Evolutionary conservation across 2,797 vertebrate species (phyloP), one percentile per base, ranked within the genome.

Genomic region (Calcarius lapponicus): DNA sequence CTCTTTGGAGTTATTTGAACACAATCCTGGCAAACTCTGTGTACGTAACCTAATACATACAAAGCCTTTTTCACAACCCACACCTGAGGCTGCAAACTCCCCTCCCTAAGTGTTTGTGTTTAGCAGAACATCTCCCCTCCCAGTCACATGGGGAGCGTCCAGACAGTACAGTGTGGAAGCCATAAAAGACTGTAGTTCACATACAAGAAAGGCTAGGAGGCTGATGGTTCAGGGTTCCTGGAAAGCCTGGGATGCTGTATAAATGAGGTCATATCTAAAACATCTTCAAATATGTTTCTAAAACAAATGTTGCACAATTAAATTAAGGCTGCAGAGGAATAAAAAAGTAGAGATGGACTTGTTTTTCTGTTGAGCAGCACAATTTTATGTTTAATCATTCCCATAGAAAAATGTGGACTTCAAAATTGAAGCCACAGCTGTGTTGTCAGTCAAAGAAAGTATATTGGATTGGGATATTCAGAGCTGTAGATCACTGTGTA

Each of bases 271-370:
- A 85, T 90, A 90, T 28, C 43, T 73, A 85, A 94, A 96, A 70
- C 83, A 85, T 94, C 78, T 90, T 95, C 80, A 90, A 85, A 75
- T 91, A 34, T 43, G 19, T 92, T 93, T 89, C 86, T 88, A 71
- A 93, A 93, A 58, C 25, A 42, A 90, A 67, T 80, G 83, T 96
- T 94, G 88, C 80, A 84, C 90, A 97, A 95, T 73, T 81, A 73
- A 80, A 81, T 87, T 51, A 81, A 93, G 42, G 64, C 67, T 88
- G 72, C 32, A 29, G 78, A 90, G 45, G 47, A 92, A 45, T 80
- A 60, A 73, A 75, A 75, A 93, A 90, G 54, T 18, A 81, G 40
- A 72, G 54, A 18, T 58, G 48, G 60, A 90, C 76, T 92, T 90
- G 79, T 34, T 93, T 94, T 78, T 86, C 86, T 88, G 31, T 75